Base-by-base conservation (phyloP, 35 echinoderm and acorn worm genomes). In the Chiridota heheva region DNA sequence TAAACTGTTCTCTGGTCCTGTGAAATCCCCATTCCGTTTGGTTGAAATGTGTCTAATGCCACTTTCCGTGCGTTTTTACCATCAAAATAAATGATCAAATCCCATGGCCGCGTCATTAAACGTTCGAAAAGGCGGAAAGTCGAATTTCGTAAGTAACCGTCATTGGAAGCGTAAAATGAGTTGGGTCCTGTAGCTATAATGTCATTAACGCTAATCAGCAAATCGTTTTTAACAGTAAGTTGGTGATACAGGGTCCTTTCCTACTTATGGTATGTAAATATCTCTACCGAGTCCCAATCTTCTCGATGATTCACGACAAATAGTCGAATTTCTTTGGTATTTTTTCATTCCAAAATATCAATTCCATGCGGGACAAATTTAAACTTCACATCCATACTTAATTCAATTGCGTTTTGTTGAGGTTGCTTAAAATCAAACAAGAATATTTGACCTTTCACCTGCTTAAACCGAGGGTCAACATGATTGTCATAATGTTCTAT, bases 251-350 rank as follows among this genome's bases (percentile, higher is more conserved):
- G n/a, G n/a, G n/a, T n/a, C n/a, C n/a, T n/a, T n/a, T n/a, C n/a
- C n/a, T n/a, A n/a, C n/a, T n/a, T 4, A 24, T 73, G 27, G 43
- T 44, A 73, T 44, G 22, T 76, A 49, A 76, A 76, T 16, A 76
- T 76, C 27, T 76, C 72, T 12, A 76, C 45, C 40, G 72, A 55
- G 17, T 76, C 72, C n/a, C 44, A 43, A 34, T 76, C 72, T 28
- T 67, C 16, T 15, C 72, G 72, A 56, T 76, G 72, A 36, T 76
- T 76, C n/a, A 76, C 72, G 6, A 76, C 72, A 36, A 76, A 76
- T 29, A 76, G 13, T 18, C 29, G 43, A 4, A 49, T 76, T 16
- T 55, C 72, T n/a, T 36, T 32, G 4, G 17, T 32, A 57, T 7
- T 13, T 18, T 2, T 25, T 8, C 70, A 22, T 24, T 76, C 72